phyloP scores from a whole-genome alignment of 2,113 vertebrate genomes.

The Gymnobelideus leadbeateri region DNA sequence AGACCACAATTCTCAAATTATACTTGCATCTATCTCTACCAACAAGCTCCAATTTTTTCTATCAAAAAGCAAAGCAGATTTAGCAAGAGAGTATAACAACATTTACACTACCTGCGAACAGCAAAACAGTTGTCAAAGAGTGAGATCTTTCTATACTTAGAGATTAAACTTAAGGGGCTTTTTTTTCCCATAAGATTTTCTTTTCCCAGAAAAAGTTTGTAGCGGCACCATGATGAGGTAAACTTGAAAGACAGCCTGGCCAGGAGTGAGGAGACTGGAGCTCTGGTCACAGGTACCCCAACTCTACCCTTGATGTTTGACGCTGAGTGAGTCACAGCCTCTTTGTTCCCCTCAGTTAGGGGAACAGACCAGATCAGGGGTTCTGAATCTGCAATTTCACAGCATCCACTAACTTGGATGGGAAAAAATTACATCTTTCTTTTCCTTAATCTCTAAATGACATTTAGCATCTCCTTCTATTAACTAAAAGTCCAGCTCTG shows the following conservation, averaged over 20 bases:
- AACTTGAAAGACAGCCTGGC: background rate
- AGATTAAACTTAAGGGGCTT: background rate
- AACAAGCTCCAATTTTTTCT: background rate
- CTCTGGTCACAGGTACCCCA: background rate
- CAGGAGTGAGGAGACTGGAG: background rate
- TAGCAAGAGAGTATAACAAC: background rate
- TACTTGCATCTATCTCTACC: background rate
- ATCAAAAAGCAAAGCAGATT: background rate
- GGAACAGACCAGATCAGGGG: background rate
- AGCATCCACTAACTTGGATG: background rate
- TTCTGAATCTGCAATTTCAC: background rate
- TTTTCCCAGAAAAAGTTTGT: background rate
- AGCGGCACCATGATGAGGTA: background rate
- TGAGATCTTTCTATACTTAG: background rate
- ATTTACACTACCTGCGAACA: background rate
- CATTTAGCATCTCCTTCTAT: background rate
- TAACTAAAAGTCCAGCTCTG: no score
- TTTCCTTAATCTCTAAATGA: background rate
- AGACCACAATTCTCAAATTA: background rate
- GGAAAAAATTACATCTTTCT: background rate
- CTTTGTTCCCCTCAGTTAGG: background rate
- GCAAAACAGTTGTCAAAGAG: background rate
- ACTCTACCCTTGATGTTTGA: background rate
- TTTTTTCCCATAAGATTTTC: background rate
- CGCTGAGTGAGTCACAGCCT: background rate